These are phyloP conservation scores for Oncopodura yosiiana DNA, from an alignment of 1,140 invertebrate genomes.

Conservation along the genomic window DNA sequence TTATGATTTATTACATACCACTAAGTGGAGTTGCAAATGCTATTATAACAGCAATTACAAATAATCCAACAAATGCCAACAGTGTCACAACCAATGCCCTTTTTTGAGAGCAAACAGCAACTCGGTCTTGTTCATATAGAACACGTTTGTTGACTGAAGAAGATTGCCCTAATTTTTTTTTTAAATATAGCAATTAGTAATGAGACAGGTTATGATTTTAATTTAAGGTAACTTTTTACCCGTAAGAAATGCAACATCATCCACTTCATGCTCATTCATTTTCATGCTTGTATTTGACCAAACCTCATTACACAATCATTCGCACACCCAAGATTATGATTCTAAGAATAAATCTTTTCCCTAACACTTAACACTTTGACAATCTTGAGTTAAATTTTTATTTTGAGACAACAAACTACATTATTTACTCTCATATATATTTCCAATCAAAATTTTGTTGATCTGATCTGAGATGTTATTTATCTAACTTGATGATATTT, in stretches of 20 bases:
- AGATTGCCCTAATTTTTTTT: slow-evolving; percentile 59
- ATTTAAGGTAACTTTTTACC: slow-evolving; percentile 46
- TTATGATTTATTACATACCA: slow-evolving; percentile 23
- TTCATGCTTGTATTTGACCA: slow-evolving; percentile 31
- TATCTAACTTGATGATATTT: no score
- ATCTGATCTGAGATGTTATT: no score
- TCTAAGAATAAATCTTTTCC: no score
- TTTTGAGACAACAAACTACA: no score
- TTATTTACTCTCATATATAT: no score
- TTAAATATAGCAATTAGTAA: slow-evolving; percentile 42
- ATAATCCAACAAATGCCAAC: slow-evolving; percentile 63
- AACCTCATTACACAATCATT: slow-evolving; percentile 19
- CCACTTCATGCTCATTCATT: slow-evolving; percentile 80
- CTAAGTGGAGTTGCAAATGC: slow-evolving; percentile 70
- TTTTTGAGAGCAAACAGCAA: slow-evolving; percentile 77
- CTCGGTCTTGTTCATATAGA: slow-evolving; percentile 61
- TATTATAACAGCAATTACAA: slow-evolving; percentile 72
- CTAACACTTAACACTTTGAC: no score
- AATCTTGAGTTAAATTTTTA: no score
- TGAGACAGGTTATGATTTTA: slow-evolving; percentile 2
- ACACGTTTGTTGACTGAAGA: slow-evolving; percentile 59
- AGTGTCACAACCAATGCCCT: slow-evolving; percentile 68
- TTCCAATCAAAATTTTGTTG: no score
- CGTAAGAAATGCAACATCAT: slow-evolving; percentile 84
- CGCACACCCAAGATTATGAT: no score